These are phyloP conservation scores for Athripsodes cinereus DNA, from an alignment of 2,888 invertebrate genomes.

Conservation along the genomic window DNA sequence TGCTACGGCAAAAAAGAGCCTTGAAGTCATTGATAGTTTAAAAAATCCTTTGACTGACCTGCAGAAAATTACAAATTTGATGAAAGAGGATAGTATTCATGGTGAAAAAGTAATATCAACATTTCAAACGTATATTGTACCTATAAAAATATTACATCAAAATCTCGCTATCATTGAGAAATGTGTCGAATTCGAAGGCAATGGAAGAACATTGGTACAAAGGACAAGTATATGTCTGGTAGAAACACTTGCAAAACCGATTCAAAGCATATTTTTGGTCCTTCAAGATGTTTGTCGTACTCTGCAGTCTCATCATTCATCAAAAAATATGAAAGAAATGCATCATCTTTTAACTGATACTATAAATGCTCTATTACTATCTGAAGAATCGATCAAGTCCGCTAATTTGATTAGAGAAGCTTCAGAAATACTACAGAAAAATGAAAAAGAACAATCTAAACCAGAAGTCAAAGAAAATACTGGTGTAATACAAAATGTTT, in stretches of 20 bases:
- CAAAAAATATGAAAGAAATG: constrained; percentile 41
- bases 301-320: constrained; percentile 40
- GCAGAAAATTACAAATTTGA: constrained; percentile 52
- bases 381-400: constrained; percentile 50
- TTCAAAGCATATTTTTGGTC: constrained; percentile 50
- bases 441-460: not conserved
- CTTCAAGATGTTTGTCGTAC: constrained; percentile 44
- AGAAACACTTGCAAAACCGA: constrained; percentile 51
- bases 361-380: constrained; percentile 45
- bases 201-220: constrained; percentile 61
- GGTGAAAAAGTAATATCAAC: constrained; percentile 46
- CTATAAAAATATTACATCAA: constrained; percentile 59
- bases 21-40: constrained; percentile 58
- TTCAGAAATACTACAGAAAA: not conserved
- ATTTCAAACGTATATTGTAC: constrained; percentile 51
- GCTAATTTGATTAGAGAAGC: constrained; percentile 38
- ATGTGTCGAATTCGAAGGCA: constrained; percentile 61
- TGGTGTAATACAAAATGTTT: constrained; percentile 23
- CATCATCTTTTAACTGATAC: constrained; percentile 47
- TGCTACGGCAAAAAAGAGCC: constrained; percentile 59
- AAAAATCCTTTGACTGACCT: constrained; percentile 58
- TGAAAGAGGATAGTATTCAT: constrained; percentile 42
- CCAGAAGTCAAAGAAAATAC: constrained; percentile 17
- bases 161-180: constrained; percentile 61
- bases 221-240: constrained; percentile 62